Percentiles rank a stretch among this genome's conserved stretches.
These are phyloP conservation scores for Epinephelus moara DNA, from an alignment of 2,113 vertebrate species.

Conservation along the genomic window DNA sequence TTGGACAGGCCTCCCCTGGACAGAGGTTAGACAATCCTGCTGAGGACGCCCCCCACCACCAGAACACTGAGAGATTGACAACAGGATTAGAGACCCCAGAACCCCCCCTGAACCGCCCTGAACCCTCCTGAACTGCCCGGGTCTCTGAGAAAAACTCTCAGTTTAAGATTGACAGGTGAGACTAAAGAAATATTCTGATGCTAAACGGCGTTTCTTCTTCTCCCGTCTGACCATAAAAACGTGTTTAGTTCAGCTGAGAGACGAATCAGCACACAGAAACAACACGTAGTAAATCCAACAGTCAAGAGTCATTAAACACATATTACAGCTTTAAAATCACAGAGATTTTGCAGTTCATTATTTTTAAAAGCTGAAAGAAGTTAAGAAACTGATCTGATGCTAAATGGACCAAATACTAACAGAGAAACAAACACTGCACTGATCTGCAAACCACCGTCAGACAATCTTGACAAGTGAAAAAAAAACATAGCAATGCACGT, in stretches of 20 bases:
- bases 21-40: slow-evolving; percentile 61
- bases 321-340: not conserved
- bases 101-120: not conserved
- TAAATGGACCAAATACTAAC: not conserved
- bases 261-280: not conserved
- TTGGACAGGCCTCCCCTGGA: slow-evolving; percentile 42
- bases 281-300: too few relatives aligned
- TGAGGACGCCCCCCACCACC: slow-evolving; percentile 42
- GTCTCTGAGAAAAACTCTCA: slow-evolving; percentile 38
- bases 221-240: not conserved
- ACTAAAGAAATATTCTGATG: slow-evolving; percentile 26
- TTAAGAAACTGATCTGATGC: not conserved
- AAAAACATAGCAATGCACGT: too few relatives aligned
- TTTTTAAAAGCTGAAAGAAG: not conserved
- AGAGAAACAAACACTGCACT: too few relatives aligned
- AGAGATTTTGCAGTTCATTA: not conserved
- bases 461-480: too few relatives aligned
- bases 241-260: not conserved
- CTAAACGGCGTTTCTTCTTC: slow-evolving; percentile 12
- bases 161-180: slow-evolving; percentile 57
- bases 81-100: slow-evolving; percentile 64
- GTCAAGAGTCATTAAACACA: not conserved
- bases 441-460: too few relatives aligned
- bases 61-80: slow-evolving; percentile 69
- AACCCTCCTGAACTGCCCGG: not conserved